Percentiles rank a stretch among this genome's conserved stretches.
phyloP scores from a whole-genome alignment of 2,888 invertebrate species.

The Embidobia sp. region DNA sequence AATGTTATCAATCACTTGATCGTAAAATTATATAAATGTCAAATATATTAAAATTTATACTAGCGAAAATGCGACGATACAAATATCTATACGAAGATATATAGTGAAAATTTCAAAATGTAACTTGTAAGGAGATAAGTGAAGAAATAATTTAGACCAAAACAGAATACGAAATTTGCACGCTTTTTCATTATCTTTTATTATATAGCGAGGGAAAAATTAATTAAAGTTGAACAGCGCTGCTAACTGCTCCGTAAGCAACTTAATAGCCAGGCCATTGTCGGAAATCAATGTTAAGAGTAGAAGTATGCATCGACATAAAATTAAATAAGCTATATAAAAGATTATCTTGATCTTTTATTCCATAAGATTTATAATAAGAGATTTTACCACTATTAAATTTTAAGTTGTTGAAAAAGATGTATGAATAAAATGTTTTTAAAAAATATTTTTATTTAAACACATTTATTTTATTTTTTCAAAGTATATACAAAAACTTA shows the following conservation, averaged over 20 bases:
- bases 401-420: too few species aligned
- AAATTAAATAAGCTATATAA: slow-evolving; percentile 9
- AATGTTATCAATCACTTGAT: too few species aligned
- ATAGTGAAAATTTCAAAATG: too few species aligned
- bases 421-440: too few species aligned
- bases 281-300: slow-evolving; percentile 49
- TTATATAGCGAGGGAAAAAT: slow-evolving; percentile 68
- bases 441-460: too few species aligned
- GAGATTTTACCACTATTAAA: too few species aligned
- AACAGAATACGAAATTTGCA: slow-evolving; percentile 68
- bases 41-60: too few species aligned
- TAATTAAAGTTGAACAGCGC: slow-evolving; percentile 77
- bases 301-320: slow-evolving; percentile 22
- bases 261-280: slow-evolving; percentile 71
- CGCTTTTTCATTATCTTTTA: slow-evolving; percentile 75
- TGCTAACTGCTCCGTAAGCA: slow-evolving; percentile 72
- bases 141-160: slow-evolving; percentile 18
- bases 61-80: too few species aligned
- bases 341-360: neutral
- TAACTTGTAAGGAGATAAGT: slow-evolving; percentile 18
- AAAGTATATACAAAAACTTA: too few species aligned
- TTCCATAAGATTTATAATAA: neutral
- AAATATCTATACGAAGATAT: too few species aligned
- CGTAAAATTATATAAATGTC: too few species aligned
- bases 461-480: too few species aligned